A percentile compares a stretch with the other conserved stretches of the same genome.
These are phyloP conservation scores for Endomychus coccineus DNA, from an alignment of 2,888 invertebrate species.

Conservation along the genomic window DNA sequence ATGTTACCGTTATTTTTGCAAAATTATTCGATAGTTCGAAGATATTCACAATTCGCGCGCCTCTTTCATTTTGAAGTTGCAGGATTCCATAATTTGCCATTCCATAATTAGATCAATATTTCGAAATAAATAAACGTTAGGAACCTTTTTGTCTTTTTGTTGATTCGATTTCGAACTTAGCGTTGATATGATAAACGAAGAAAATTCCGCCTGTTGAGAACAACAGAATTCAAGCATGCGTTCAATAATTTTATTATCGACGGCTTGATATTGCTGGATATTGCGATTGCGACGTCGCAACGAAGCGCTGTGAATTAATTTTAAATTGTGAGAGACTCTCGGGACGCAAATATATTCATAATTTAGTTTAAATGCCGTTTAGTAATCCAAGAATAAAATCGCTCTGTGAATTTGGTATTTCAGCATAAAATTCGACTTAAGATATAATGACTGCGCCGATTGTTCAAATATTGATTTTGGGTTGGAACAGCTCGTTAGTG, in stretches of 20 bases:
- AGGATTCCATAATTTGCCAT: too few species aligned
- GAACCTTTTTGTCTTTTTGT: too few species aligned
- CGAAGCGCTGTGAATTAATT: conserved; percentile 33
- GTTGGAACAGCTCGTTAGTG: conserved; percentile 27
- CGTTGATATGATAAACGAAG: neutral
- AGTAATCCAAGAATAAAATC: neutral
- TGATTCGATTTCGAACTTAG: neutral
- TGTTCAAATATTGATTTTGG: conserved; percentile 38
- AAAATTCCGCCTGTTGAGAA: too few species aligned
- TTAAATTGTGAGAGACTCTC: conserved; percentile 17
- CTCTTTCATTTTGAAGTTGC: too few species aligned
- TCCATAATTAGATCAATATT: too few species aligned
- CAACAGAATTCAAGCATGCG: conserved; percentile 24
- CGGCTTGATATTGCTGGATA: too few species aligned
- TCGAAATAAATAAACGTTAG: too few species aligned
- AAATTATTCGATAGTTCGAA: too few species aligned
- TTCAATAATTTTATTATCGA: conserved; percentile 36
- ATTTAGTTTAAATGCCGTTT: too few species aligned
- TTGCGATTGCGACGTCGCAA: conserved; percentile 36
- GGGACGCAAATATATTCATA: too few species aligned
- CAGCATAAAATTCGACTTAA: neutral
- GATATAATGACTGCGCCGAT: conserved; percentile 29
- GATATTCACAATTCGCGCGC: too few species aligned
- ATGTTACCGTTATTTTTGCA: too few species aligned
- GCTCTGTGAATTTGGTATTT: neutral